Base-by-base conservation (phyloP, 2,797 vertebrate species). In the Eremophila alpestris region DNA sequence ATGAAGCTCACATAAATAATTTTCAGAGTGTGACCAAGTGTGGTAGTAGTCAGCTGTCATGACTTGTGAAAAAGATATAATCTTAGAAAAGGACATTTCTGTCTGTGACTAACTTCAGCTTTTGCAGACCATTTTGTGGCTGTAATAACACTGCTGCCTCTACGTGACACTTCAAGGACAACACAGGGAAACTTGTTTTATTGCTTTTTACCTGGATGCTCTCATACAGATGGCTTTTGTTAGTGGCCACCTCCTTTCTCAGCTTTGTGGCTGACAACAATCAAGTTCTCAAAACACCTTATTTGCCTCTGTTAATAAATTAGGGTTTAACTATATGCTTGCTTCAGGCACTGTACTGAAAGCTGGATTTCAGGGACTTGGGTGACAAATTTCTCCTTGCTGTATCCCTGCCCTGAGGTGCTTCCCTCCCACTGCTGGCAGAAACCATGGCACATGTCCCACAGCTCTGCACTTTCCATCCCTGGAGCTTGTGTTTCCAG, bases 281-380 rank as follows among this genome's bases (percentile, higher is more conserved):
- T 62, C 56, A 69, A 65, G 55, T 51, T 92, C 68, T 92, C 68
- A 36, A 76, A 94, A 54, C 23, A 49, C 55, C 49, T 90, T n/a
- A 48, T 90, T 91, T 87, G 30, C 75, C 41, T 91, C 90, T 94
- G 91, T 96, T 97, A 95, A 97, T 96, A 96, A 91, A 89, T 94
- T 63, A 96, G 65, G 69, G 32, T 95, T 96, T 95, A 96, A 95
- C 82, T 67, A 8, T 2, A 34, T 1, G 2, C 34, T 90, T 81
- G 91, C 92, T 90, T 80, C 8, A 0, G 86, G 93, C 51, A 0
- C 51, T 63, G 49, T 49, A 49, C 63, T 68, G 12, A 52, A 38
- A 89, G 32, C 52, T 0, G 5, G 54, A 48, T 65, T 78, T 90
- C n/a, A 54, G 54, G 75, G 55, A 89, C 83, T 78, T 80, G 46